phyloP scores from a whole-genome alignment of 2,797 vertebrate species.

The Channallabes apus region DNA sequence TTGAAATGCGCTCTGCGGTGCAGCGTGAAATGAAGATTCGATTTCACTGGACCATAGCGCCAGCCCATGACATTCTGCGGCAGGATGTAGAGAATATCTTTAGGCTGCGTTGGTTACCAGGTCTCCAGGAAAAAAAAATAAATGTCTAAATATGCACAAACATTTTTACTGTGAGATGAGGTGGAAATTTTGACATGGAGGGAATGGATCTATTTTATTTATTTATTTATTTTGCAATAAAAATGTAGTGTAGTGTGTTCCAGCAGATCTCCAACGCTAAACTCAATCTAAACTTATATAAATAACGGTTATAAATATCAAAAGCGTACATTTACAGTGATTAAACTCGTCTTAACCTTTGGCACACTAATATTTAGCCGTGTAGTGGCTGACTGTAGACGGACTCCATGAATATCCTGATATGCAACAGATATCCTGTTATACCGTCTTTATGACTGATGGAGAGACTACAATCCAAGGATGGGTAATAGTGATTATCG shows the following conservation, averaged over 20 bases:
- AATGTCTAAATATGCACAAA: not conserved
- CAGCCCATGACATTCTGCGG: not conserved
- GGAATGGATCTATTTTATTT: not conserved
- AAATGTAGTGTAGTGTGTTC: not conserved
- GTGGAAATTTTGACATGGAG: not conserved
- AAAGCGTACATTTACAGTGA: not conserved
- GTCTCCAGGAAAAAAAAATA: not conserved
- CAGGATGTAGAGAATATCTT: not conserved
- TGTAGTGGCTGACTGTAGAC: no score
- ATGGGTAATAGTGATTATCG: not conserved
- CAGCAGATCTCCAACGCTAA: not conserved
- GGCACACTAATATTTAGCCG: not conserved
- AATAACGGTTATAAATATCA: slow-evolving; percentile 4
- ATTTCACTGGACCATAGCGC: not conserved
- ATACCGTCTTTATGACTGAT: not conserved
- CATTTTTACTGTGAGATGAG: slow-evolving; percentile 2
- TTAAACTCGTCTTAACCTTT: not conserved
- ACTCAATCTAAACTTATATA: not conserved
- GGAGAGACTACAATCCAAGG: not conserved
- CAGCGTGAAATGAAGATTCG: slow-evolving; percentile 19
- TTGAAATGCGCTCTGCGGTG: slow-evolving; percentile 10
- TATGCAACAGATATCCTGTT: not conserved
- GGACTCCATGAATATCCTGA: not conserved
- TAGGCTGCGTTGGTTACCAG: not conserved
- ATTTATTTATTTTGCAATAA: not conserved